Base-by-base conservation (phyloP, 2,797 vertebrate genomes). In the Acipenser oxyrinchus region DNA sequence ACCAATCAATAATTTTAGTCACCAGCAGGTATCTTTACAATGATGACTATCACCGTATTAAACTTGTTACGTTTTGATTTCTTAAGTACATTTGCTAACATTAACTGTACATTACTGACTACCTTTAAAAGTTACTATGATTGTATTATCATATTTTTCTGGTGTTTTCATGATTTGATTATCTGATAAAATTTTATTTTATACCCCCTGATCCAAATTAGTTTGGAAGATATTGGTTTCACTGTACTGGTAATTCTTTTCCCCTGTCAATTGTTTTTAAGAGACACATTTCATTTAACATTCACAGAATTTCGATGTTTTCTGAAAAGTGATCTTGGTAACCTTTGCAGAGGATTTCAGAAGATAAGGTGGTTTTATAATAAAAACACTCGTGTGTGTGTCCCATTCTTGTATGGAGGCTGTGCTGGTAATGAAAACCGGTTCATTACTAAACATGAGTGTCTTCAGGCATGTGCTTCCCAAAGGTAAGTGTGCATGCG, bases 371-470 rank as follows among this genome's bases (percentile, higher is more conserved):
- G 85, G 84, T 79, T 73, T 70, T 84, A 80, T 3, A 0, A 77
- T 67, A 71, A 70, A 69, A 51, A 75, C 2, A 63, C 67, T 51
- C 60, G 55, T 59, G 65, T n/a, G 0, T 87, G 83, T 63, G 51
- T 13, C 11, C 73, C 62, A 49, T 87, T 87, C 77, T 87, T 37
- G 84, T 84, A 84, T 0, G 74, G 87, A 0, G 68, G 82, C 71
- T 87, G 81, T 9, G 81, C 77, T 12, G 68, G 68, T 23, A 69
- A 69, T 3, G 51, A 12, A n/a, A 69, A 69, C 59, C 48, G 64
- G 11, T 69, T 69, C 23, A 50, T 18, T 23, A 65, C 63, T 7
- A 59, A 66, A 10, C 50, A 13, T 4, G 37, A 10, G 57, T 69
- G 68, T 18, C 64, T 64, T 57, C 58, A 57, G 23, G 51, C 49